These are phyloP conservation scores for Aporophyla nigra DNA, from an alignment of 2,888 invertebrate species.

Conservation along the genomic window DNA sequence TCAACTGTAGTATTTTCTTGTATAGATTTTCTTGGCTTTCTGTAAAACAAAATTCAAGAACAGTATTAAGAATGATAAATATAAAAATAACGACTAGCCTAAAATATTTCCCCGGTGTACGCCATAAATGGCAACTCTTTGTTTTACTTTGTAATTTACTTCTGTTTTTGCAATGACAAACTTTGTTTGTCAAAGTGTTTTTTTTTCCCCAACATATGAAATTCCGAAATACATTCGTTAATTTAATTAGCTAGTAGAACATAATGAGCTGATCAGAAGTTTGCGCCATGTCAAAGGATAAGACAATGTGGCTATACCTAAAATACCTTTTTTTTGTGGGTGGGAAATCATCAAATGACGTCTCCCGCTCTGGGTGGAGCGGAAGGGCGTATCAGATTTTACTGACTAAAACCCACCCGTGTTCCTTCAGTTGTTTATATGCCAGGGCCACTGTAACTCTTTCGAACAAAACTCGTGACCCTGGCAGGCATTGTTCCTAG, in stretches of 20 bases:
- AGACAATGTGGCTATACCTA: neutral
- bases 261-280: neutral
- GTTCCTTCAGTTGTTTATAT: too few relatives aligned
- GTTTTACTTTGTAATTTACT: too few relatives aligned
- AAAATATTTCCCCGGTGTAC: neutral
- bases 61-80: neutral
- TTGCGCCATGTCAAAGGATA: neutral
- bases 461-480: too few relatives aligned
- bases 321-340: too few relatives aligned
- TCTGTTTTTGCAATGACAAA: neutral
- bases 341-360: too few relatives aligned
- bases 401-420: too few relatives aligned
- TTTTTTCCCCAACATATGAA: neutral
- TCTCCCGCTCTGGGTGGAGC: too few relatives aligned
- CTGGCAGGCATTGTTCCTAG: too few relatives aligned
- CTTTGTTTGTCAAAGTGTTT: neutral
- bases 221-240: neutral
- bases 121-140: neutral
- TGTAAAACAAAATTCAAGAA: neutral
- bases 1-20: constrained; percentile 19
- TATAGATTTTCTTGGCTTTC: constrained; percentile 24
- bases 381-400: too few relatives aligned
- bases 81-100: neutral
- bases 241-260: neutral
- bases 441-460: too few relatives aligned